Evolutionary conservation across 2,888 invertebrate species (phyloP).

Genomic region (Amiota mariae): DNA sequence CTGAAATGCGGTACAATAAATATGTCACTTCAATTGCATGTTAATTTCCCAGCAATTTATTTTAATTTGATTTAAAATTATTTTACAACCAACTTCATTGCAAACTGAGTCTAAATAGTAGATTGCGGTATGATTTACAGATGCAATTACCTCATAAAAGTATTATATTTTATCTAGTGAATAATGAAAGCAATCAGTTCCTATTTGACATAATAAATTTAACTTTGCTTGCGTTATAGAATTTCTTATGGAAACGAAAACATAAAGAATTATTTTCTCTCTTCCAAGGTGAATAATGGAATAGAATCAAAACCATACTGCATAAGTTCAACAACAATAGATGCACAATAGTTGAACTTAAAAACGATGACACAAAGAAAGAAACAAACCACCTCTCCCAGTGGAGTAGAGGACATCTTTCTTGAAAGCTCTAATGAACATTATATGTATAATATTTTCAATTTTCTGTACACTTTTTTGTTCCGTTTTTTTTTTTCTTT

Average conservation of each 20-base stretch:
- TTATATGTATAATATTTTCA: background rate
- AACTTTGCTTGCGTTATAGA: too few relatives aligned
- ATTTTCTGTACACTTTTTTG: conserved; percentile 10
- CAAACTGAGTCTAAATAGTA: background rate
- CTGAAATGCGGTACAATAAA: conserved; percentile 38
- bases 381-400: background rate
- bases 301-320: conserved; percentile 14
- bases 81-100: conserved; percentile 3
- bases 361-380: too few relatives aligned
- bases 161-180: too few relatives aligned
- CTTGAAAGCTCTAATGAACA: conserved; percentile 16
- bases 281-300: conserved; percentile 16
- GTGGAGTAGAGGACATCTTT: conserved; percentile 9
- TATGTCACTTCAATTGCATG: conserved; percentile 45
- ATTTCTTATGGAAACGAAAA: background rate
- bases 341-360: conserved; percentile 22
- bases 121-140: too few relatives aligned
- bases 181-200: too few relatives aligned
- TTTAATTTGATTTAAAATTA: conserved; percentile 31
- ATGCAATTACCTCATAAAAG: too few relatives aligned
- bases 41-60: conserved; percentile 43
- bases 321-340: background rate
- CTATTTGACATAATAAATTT: too few relatives aligned
- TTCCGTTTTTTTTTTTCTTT: background rate
- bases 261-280: conserved; percentile 10